Conservation (phyloP, 2,888 invertebrate species). For the Cheilosia grossa region DNA sequence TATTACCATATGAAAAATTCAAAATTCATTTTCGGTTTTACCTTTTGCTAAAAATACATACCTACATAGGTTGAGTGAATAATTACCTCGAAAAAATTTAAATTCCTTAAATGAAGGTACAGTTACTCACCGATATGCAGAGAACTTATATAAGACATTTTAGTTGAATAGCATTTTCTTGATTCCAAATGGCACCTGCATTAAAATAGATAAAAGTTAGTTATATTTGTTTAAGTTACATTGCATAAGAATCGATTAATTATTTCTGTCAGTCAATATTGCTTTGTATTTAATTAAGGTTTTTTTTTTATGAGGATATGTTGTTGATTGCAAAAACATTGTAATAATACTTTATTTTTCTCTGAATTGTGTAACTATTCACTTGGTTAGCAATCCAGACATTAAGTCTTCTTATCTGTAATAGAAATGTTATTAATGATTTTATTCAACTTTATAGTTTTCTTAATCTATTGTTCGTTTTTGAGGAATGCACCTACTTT, state of each 20-base stretch:
- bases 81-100: neutral
- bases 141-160: slow-evolving; percentile 21
- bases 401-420: slow-evolving; percentile 11
- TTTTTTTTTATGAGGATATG: slow-evolving; percentile 3
- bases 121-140: slow-evolving; percentile 21
- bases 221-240: neutral
- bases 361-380: neutral
- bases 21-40: no score
- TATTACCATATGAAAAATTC: no score
- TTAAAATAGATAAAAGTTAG: slow-evolving; percentile 15
- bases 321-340: slow-evolving; percentile 8
- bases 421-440: neutral
- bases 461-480: neutral
- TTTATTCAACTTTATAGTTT: neutral
- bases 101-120: neutral
- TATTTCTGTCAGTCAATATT: slow-evolving; percentile 15
- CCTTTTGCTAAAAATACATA: neutral
- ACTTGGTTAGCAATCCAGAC: slow-evolving; percentile 6
- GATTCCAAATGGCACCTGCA: slow-evolving; percentile 24
- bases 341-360: slow-evolving; percentile 4
- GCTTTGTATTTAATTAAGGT: neutral
- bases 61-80: neutral
- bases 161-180: slow-evolving; percentile 16
- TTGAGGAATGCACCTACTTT: neutral
- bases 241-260: neutral